Evolutionary conservation across 2,888 invertebrate species (phyloP), one percentile per base, ranked within the genome.

Genomic region (Loripinus fragilis): DNA sequence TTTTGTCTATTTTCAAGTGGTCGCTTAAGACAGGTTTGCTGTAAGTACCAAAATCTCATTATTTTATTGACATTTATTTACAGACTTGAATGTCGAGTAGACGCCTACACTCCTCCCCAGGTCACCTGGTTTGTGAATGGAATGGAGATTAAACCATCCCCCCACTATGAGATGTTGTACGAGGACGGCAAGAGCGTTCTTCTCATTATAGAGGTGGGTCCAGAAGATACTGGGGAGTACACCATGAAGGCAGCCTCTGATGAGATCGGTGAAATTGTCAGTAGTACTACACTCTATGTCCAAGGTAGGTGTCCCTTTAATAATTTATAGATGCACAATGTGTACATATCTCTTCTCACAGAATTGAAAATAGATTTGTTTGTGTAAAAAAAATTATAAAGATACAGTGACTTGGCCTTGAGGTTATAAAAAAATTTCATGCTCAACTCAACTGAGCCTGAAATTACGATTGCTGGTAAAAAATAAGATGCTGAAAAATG

Each of bases 171-270:
- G 72, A 90, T 92, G 74, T 85, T 85, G 30, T 86, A 86, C 72
- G 91, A 91, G 69, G 90, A 90, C 35, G 90, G 91, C 20, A 91
- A 89, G 81, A 88, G 89, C 65, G 85, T 90, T 5, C 88, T 93
- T 64, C 89, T 92, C 23, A 92, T 93, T 70, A 91, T 91, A 65
- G 91, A 93, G 78, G 92, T 93, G 35, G 89, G 89, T 23, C 98
- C 98, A 30, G 98, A 98, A 94, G 99, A 99, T 94, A 97, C 98
- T 1, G 99, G 99, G 65, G 97, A 98, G 50, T 99, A 99, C 94
- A 98, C 98, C 1, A 98, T 98, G 93, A 96, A 98, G 76, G 98
- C 98, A 50, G 95, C 96, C 67, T 98, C 98, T 90, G 97, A 98
- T 90, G 97, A 98, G 87, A 95, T 98, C 74, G 99, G 99, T 75